Percentiles rank a stretch among this genome's conserved stretches.
These are phyloP conservation scores for Poeciliopsis turrubarensis DNA, from an alignment of 2,113 vertebrate genomes.

Conservation along the genomic window DNA sequence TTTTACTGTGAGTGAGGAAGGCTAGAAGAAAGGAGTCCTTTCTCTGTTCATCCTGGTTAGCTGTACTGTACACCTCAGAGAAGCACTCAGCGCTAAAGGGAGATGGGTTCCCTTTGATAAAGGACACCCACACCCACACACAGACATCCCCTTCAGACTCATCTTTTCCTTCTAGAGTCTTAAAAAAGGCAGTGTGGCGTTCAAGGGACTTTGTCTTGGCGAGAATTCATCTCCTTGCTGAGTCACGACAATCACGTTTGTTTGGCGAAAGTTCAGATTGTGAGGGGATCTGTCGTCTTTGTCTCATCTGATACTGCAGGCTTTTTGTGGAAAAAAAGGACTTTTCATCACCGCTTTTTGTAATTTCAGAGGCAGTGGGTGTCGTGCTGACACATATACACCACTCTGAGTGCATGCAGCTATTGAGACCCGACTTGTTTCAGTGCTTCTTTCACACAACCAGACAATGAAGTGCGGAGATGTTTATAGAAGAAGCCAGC, in stretches of 20 bases:
- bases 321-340: constrained; percentile 39
- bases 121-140: constrained; percentile 37
- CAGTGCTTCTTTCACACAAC: constrained; percentile 29
- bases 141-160: constrained; percentile 36
- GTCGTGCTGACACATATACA: constrained; percentile 42
- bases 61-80: constrained; percentile 74
- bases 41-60: constrained; percentile 53
- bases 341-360: constrained; percentile 25
- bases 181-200: constrained; percentile 30
- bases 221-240: constrained; percentile 60
- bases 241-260: constrained; percentile 47
- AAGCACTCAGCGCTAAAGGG: constrained; percentile 67
- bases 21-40: constrained; percentile 76
- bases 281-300: constrained; percentile 29
- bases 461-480: constrained; percentile 32
- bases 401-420: constrained; percentile 10
- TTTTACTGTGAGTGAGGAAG: constrained; percentile 55
- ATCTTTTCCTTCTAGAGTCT: constrained; percentile 27
- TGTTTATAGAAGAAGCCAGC: constrained; percentile 36
- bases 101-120: constrained; percentile 71
- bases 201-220: constrained; percentile 54
- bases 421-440: constrained; percentile 29
- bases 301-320: constrained; percentile 43
- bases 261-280: constrained; percentile 27
- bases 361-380: constrained; percentile 15